phyloP scores from a whole-genome alignment of 2,888 invertebrate species.

The Caenorhabditis angaria region DNA sequence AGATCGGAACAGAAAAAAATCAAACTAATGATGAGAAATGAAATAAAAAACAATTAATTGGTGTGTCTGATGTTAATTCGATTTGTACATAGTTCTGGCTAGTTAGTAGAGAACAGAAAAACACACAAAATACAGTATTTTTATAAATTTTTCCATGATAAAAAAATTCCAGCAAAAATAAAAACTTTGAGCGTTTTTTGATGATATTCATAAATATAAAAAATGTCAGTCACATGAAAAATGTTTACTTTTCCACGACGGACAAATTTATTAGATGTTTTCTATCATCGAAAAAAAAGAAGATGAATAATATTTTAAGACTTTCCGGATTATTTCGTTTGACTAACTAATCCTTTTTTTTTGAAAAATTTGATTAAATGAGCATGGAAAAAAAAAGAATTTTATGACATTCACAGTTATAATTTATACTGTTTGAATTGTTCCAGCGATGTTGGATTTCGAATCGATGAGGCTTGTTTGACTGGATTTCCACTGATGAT shows the following conservation, averaged over 20 bases:
- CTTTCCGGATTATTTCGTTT: slow-evolving; percentile 4
- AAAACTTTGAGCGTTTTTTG: no score
- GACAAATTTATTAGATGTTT: no score
- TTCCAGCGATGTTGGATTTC: slow-evolving; percentile 74
- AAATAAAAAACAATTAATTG: neutral
- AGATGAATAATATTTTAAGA: neutral
- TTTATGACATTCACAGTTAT: slow-evolving; percentile 10
- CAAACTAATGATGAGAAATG: neutral
- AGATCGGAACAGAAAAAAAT: neutral
- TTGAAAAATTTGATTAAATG: no score
- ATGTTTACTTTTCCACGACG: no score
- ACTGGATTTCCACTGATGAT: slow-evolving; percentile 75
- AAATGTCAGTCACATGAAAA: no score
- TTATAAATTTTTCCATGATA: neutral
- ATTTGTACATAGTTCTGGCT: no score
- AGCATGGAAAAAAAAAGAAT: slow-evolving; percentile 1
- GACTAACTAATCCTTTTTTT: no score
- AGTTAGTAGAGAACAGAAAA: no score
- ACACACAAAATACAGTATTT: no score
- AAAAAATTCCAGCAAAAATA: neutral
- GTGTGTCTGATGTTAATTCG: slow-evolving; percentile 2
- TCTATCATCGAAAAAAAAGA: neutral
- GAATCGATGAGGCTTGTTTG: slow-evolving; percentile 74
- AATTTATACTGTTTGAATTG: slow-evolving; percentile 42
- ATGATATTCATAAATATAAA: neutral